Conservation (phyloP, 1,140 invertebrate species). For the Nasonia longicornis region DNA sequence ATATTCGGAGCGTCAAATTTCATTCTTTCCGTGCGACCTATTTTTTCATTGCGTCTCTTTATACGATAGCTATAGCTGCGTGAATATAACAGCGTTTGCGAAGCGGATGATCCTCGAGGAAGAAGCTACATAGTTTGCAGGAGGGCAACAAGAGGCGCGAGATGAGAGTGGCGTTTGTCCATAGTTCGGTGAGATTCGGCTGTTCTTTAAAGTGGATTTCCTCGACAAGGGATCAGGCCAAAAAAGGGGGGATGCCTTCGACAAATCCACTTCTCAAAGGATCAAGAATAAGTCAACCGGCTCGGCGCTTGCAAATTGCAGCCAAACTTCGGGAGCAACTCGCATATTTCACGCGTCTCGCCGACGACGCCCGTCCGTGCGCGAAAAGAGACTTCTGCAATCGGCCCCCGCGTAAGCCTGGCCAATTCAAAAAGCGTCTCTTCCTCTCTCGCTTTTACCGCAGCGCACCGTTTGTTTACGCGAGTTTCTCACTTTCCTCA, state of each 20-base stretch:
- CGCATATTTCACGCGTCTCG: constrained; percentile 50
- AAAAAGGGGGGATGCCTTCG: constrained; percentile 45
- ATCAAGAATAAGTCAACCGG: constrained; percentile 48
- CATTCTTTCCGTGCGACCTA: constrained; percentile 3
- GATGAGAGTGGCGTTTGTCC: background rate
- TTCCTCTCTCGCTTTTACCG: background rate
- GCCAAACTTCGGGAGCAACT: constrained; percentile 51
- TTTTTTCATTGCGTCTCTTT: background rate
- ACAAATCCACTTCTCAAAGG: constrained; percentile 55
- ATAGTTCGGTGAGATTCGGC: constrained; percentile 14
- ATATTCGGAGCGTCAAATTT: background rate
- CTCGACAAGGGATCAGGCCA: constrained; percentile 27
- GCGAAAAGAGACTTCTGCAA: background rate
- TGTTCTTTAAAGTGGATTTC: constrained; percentile 40
- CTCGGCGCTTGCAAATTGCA: constrained; percentile 53
- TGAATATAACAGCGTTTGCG: no score
- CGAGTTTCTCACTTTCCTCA: constrained; percentile 23
- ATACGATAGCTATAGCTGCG: background rate
- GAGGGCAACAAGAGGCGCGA: background rate
- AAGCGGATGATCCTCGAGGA: no score
- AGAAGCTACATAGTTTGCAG: background rate
- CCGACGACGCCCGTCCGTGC: background rate
- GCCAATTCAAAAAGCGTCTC: background rate
- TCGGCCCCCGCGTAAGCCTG: background rate
- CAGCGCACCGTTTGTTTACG: background rate